phyloP scores from a whole-genome alignment of 1,140 invertebrate species.

The Aphidius ervi region DNA sequence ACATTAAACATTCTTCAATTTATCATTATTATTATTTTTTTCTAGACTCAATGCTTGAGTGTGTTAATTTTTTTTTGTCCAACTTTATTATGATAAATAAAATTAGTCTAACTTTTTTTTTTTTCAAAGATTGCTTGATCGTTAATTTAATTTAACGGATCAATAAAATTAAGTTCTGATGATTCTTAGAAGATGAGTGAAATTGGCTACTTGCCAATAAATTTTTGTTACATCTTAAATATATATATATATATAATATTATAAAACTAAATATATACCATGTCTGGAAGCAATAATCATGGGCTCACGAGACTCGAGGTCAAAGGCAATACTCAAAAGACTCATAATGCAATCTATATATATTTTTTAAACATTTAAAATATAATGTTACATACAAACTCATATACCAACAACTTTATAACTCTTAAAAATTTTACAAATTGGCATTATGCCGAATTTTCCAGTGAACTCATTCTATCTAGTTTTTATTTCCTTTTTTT shows the following conservation, averaged over 20 bases:
- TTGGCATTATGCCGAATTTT: conserved; percentile 1
- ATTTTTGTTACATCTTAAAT: conserved; percentile 19
- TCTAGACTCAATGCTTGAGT: too few species aligned
- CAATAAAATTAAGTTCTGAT: too few species aligned
- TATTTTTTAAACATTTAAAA: background rate
- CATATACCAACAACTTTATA: conserved; percentile 3
- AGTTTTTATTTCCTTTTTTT: background rate
- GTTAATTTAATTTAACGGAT: too few species aligned
- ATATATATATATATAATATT: too few species aligned
- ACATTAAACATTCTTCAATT: too few species aligned
- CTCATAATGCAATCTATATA: background rate
- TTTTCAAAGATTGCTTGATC: too few species aligned
- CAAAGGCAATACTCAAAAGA: conserved; percentile 8
- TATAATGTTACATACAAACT: background rate
- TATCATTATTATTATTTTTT: too few species aligned
- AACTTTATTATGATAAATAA: too few species aligned
- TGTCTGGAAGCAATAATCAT: conserved; percentile 22
- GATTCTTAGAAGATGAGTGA: conserved; percentile 19
- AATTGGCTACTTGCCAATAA: conserved; percentile 22
- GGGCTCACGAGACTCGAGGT: conserved; percentile 17
- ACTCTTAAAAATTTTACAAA: conserved; percentile 8
- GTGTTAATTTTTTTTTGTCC: too few species aligned
- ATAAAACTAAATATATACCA: background rate
- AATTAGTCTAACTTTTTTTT: too few species aligned
- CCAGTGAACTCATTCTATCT: too few species aligned